phyloP scores from a whole-genome alignment of 2,888 invertebrate genomes.

The Arge pagana region DNA sequence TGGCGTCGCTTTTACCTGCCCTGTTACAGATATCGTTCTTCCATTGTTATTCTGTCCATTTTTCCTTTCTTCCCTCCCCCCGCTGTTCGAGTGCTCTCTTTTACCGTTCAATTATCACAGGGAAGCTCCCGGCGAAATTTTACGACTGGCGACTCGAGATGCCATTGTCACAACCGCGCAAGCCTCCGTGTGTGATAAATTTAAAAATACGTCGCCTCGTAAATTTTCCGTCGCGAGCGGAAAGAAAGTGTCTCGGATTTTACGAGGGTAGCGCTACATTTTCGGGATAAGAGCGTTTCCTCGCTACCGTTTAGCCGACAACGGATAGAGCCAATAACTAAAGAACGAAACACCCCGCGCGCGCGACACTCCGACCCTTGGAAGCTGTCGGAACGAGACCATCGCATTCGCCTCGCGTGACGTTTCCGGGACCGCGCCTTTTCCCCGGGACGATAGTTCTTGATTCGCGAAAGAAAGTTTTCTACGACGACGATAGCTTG shows the following conservation, averaged over 20 bases:
- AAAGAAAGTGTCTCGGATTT: slow-evolving; percentile 13
- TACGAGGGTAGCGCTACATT: not conserved
- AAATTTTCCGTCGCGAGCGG: slow-evolving; percentile 2
- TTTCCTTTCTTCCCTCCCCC: slow-evolving; percentile 25
- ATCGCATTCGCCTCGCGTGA: too few relatives aligned
- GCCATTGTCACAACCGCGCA: not conserved
- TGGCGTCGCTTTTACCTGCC: slow-evolving; percentile 42
- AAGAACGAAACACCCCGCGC: too few relatives aligned
- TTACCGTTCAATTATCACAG: slow-evolving; percentile 22
- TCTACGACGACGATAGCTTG: not conserved
- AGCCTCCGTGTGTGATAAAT: slow-evolving; percentile 2
- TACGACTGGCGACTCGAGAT: too few relatives aligned
- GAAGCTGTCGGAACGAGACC: too few relatives aligned
- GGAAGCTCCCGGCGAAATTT: slow-evolving; percentile 18
- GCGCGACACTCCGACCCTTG: too few relatives aligned
- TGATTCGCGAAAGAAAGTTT: not conserved
- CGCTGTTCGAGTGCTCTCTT: slow-evolving; percentile 30
- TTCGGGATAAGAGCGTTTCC: too few relatives aligned
- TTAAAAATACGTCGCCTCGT: too few relatives aligned
- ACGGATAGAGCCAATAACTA: too few relatives aligned
- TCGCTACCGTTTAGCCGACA: too few relatives aligned
- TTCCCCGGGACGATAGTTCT: not conserved
- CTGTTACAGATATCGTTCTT: slow-evolving; percentile 38
- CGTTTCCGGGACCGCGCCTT: not conserved
- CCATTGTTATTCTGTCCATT: slow-evolving; percentile 22